Base-by-base conservation (phyloP, 2,113 vertebrate species). In the Passer montanus region DNA sequence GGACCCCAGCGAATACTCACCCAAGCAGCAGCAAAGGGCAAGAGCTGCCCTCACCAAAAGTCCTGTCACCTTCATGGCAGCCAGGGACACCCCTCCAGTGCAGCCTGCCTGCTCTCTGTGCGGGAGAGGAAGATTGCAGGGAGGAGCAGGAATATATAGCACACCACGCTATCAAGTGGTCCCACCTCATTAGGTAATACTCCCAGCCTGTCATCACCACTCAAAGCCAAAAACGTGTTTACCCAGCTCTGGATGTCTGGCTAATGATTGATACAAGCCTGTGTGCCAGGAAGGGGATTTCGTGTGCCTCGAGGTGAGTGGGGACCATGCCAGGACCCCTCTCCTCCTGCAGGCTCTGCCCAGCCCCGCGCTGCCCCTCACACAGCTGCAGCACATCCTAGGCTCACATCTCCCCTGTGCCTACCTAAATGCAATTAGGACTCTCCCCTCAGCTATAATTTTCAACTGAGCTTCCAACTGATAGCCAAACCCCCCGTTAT, bases 191-290 rank as follows among this genome's bases (percentile, higher is more conserved):
- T 90, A 87, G 58, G 87, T 87, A 92, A 95, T 1, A 19, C 41
- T 89, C 73, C 64, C 31, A 46, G 73, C 5, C 76, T 90, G 56
- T 96, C 92, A 93, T 94, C 94, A 80, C 9, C 33, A 59, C 7
- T 22, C 64, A 67, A 94, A 92, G 88, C 79, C 93, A 93, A 96
- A 94, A 86, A 74, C 19, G 18, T 93, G 50, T 96, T 97, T 97
- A 91, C 94, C 46, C 63, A 91, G 77, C 16, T 90, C 63, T 67
- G 59, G 69, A 60, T 90, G 77, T 84, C 80, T 90, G 87, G 94
- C 85, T 97, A 97, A 97, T 97, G 83, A 96, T 96, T 97, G 93
- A 96, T 69, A 59, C n/a, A 3, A 74, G 58, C 0, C 0, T 16
- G 18, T 46, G 58, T 76, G 50, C 93, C 89, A 84, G 53, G 80